Percentiles rank a stretch among this genome's conserved stretches.
Conservation (phyloP, 2,797 vertebrate genomes). For the Helicolenus hilgendorfi region DNA sequence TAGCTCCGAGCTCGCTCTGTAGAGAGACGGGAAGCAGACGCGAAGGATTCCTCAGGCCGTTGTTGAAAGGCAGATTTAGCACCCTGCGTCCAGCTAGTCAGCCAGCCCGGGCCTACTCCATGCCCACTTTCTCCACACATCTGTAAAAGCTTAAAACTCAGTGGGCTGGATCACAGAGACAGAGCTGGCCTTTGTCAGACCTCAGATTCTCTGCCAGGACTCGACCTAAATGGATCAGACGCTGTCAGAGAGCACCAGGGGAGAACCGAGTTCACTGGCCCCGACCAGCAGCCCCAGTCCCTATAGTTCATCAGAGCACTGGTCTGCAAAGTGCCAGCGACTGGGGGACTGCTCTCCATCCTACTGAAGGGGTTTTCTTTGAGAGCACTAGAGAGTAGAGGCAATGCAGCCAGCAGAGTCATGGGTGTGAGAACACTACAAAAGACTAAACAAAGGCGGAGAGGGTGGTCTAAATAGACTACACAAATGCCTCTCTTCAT, state of each 20-base stretch:
- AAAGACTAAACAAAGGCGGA: slow-evolving; percentile 64
- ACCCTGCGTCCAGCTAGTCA: slow-evolving; percentile 71
- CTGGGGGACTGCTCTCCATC: slow-evolving; percentile 32
- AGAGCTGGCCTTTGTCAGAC: slow-evolving; percentile 86
- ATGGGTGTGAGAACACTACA: slow-evolving; percentile 44
- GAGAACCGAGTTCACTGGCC: slow-evolving; percentile 68
- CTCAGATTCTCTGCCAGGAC: slow-evolving; percentile 76
- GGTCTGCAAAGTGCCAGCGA: slow-evolving; percentile 46
- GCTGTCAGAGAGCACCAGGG: slow-evolving; percentile 67
- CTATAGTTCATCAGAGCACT: slow-evolving; percentile 59
- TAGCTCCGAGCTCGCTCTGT: background rate
- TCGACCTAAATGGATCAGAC: slow-evolving; percentile 81
- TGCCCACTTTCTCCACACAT: slow-evolving; percentile 83
- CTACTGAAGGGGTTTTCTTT: slow-evolving; percentile 58
- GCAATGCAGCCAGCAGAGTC: slow-evolving; percentile 41
- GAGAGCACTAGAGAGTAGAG: slow-evolving; percentile 59
- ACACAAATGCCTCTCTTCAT: slow-evolving; percentile 61
- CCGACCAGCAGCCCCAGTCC: slow-evolving; percentile 59
- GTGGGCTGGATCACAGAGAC: slow-evolving; percentile 79
- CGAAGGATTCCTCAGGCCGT: slow-evolving; percentile 51
- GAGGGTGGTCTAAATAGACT: slow-evolving; percentile 57
- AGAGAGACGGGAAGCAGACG: slow-evolving; percentile 38
- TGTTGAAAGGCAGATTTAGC: slow-evolving; percentile 77
- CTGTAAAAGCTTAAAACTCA: slow-evolving; percentile 85
- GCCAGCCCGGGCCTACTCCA: slow-evolving; percentile 51